phyloP scores from a whole-genome alignment of 2,888 invertebrate genomes.

The Stegana nigrithorax region DNA sequence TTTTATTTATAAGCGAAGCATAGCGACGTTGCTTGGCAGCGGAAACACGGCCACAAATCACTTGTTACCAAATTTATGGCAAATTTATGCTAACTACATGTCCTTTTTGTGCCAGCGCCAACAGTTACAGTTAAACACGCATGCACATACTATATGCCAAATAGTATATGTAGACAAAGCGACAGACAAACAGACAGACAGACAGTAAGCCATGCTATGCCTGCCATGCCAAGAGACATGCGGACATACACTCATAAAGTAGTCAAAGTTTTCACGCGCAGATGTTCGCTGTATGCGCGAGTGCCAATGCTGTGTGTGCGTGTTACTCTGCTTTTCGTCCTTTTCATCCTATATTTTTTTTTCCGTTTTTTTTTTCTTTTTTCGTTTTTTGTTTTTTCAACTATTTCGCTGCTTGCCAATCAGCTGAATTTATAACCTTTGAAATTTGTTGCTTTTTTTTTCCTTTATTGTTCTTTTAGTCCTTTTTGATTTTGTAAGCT shows the following conservation, averaged over 20 bases:
- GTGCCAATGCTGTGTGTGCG: constrained; percentile 36
- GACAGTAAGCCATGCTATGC: neutral
- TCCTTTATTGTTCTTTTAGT: neutral
- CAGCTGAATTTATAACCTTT: constrained; percentile 9
- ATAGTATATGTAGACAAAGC: neutral
- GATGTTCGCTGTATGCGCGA: constrained; percentile 3
- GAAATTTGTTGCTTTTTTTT: constrained; percentile 20
- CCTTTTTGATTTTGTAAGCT: constrained; percentile 17
- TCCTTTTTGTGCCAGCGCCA: constrained; percentile 36
- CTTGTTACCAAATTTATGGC: constrained; percentile 61
- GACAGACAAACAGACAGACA: neutral
- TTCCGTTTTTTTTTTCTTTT: constrained; percentile 27
- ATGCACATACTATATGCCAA: neutral
- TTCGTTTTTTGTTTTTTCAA: neutral
- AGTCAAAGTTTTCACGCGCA: constrained; percentile 11
- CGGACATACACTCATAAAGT: neutral
- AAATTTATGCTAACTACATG: constrained; percentile 62
- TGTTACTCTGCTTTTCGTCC: constrained; percentile 40
- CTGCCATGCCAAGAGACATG: too few relatives aligned
- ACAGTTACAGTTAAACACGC: constrained; percentile 1
- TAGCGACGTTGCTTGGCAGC: constrained; percentile 4
- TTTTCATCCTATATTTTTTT: too few relatives aligned
- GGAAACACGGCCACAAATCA: constrained; percentile 51
- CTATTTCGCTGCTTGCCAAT: constrained; percentile 9
- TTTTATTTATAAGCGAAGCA: constrained; percentile 16